phyloP scores from a whole-genome alignment of 2,113 vertebrate genomes.

The Motacilla tschutschensis region DNA sequence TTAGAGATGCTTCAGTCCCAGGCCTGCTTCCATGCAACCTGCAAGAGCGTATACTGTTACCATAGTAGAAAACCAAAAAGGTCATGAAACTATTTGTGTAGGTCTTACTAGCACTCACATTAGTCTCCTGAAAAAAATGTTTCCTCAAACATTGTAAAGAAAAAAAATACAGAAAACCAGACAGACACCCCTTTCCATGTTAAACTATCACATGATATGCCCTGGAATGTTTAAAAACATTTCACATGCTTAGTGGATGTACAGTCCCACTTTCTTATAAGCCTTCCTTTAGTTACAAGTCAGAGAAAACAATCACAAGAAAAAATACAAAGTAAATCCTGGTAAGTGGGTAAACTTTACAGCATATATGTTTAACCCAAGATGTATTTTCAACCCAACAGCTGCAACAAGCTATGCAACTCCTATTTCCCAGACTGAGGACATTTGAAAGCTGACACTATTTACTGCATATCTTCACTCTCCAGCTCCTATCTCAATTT shows the following conservation, averaged over 20 bases:
- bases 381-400: not conserved
- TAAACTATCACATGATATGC: not conserved
- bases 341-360: not conserved
- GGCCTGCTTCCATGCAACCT: not conserved
- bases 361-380: not conserved
- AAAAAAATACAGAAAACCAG: not conserved
- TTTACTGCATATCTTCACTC: not conserved
- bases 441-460: not conserved
- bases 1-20: not conserved
- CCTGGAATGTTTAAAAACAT: not conserved
- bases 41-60: not conserved
- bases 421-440: not conserved
- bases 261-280: not conserved
- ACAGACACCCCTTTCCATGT: not conserved
- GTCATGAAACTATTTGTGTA: not conserved
- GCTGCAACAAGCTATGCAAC: not conserved
- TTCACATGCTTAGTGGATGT: not conserved
- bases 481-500: not conserved
- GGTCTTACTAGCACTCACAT: not conserved
- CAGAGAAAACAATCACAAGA: not conserved
- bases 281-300: not conserved
- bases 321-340: not conserved
- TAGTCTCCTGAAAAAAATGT: not conserved
- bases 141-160: not conserved
- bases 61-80: not conserved